Evolutionary conservation across 2,113 vertebrate genomes (phyloP).

Genomic region (Nannobrachium achirus): DNA sequence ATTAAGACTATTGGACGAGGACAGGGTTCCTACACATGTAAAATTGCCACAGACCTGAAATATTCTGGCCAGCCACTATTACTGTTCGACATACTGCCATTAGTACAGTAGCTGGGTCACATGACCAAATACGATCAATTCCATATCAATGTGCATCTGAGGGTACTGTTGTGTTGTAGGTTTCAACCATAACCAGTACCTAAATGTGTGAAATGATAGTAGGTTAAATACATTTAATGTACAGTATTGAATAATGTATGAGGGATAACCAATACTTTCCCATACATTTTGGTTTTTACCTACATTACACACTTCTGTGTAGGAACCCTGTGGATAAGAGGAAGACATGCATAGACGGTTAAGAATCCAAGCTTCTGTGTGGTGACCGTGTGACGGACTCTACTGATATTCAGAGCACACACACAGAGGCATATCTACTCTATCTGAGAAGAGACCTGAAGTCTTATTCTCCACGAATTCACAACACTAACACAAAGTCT

Average conservation of each 20-base stretch:
- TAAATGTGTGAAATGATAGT: background rate
- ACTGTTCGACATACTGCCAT: background rate
- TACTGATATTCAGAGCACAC: constrained; percentile 25
- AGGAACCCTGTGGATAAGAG: constrained; percentile 39
- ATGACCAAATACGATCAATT: background rate
- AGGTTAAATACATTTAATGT: background rate
- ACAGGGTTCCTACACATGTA: constrained; percentile 39
- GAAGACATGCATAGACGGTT: constrained; percentile 64
- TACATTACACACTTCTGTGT: constrained; percentile 7
- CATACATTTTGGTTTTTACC: too few relatives aligned
- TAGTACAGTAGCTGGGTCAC: background rate
- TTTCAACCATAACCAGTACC: background rate
- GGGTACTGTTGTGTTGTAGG: too few relatives aligned
- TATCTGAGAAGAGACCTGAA: constrained; percentile 3
- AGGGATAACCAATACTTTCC: too few relatives aligned
- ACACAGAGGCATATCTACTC: constrained; percentile 12
- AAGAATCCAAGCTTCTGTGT: background rate
- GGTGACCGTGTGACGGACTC: constrained; percentile 13
- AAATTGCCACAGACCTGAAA: background rate
- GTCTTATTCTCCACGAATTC: constrained; percentile 31
- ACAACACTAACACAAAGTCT: constrained; percentile 28
- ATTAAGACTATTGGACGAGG: constrained; percentile 7
- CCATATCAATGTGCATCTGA: background rate
- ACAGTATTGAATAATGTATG: too few relatives aligned
- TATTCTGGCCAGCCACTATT: background rate